A percentile compares a stretch with the other conserved stretches of the same genome.
Conservation (phyloP, 2,113 vertebrate genomes). For the Uropsilus gracilis region DNA sequence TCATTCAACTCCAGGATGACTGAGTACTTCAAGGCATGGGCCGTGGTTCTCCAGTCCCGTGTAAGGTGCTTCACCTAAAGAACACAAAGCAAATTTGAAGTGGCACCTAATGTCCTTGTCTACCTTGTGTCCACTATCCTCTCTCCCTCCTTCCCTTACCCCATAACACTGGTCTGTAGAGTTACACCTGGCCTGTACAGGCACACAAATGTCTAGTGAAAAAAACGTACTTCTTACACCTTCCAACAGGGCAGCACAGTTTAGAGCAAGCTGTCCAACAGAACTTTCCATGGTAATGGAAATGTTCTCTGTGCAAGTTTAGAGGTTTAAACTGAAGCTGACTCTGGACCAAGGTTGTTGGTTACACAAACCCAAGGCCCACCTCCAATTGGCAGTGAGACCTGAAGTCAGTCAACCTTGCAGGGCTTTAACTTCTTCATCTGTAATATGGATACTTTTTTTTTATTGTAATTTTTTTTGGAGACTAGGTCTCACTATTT, state of each 20-base stretch:
- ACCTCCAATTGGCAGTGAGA: neutral
- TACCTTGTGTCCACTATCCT: rapidly evolving
- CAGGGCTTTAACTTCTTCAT: neutral
- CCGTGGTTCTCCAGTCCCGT: conserved; percentile 97
- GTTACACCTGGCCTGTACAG: neutral
- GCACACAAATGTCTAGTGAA: neutral
- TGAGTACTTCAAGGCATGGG: conserved; percentile 93
- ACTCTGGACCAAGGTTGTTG: neutral
- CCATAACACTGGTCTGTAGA: rapidly evolving
- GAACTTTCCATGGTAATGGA: neutral
- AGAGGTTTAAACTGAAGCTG: neutral
- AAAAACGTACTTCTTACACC: neutral
- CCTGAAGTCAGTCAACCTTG: neutral
- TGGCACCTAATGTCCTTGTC: neutral
- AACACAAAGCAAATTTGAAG: conserved; percentile 47
- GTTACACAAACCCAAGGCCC: neutral
- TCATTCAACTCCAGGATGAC: conserved; percentile 93
- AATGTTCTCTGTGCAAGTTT: neutral
- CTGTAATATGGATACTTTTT: neutral
- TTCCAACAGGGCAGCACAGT: neutral
- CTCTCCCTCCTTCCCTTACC: neutral
- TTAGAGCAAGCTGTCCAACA: neutral
- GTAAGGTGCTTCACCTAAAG: conserved; percentile 96
- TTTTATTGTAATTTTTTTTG: too few relatives aligned
- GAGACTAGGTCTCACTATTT: too few relatives aligned